Evolutionary conservation across 1,140 invertebrate genomes (phyloP).

Genomic region (Listronotus oregonensis): DNA sequence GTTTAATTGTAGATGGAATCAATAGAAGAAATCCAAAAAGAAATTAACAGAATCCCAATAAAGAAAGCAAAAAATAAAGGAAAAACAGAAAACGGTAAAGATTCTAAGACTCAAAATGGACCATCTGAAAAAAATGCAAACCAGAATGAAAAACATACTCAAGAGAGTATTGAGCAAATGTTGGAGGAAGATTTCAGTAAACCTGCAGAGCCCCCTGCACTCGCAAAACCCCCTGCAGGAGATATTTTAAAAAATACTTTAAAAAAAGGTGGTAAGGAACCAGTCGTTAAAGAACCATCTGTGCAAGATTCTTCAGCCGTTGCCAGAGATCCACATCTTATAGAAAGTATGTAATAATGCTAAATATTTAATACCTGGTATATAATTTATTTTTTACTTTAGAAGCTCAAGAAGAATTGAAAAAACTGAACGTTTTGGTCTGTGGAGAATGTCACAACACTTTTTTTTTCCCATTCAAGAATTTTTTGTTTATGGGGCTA

Average conservation of each 20-base stretch:
- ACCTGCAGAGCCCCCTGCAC: neutral
- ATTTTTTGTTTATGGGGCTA: slow-evolving; percentile 69
- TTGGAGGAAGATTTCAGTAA: slow-evolving; percentile 7
- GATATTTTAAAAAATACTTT: neutral
- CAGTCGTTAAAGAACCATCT: neutral
- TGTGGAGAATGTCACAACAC: slow-evolving; percentile 79
- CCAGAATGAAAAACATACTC: slow-evolving; percentile 7
- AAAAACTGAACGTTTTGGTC: slow-evolving; percentile 74
- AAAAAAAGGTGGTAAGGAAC: neutral
- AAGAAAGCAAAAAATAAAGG: slow-evolving; percentile 13
- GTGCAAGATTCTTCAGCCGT: slow-evolving; percentile 38
- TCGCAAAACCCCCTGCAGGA: no score
- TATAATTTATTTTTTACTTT: slow-evolving; percentile 38
- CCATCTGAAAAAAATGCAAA: neutral
- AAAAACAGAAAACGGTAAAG: no score
- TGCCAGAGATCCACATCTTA: slow-evolving; percentile 40
- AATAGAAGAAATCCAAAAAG: slow-evolving; percentile 32
- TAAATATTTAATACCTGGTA: neutral
- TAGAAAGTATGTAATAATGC: slow-evolving; percentile 41
- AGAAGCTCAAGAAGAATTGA: slow-evolving; percentile 77
- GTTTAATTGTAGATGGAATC: slow-evolving; percentile 14
- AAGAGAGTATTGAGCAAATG: slow-evolving; percentile 22
- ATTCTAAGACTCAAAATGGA: neutral
- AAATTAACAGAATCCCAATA: slow-evolving; percentile 23
- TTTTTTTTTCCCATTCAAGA: slow-evolving; percentile 76